phyloP scores from a whole-genome alignment of 2,888 invertebrate species.

The Andrena minutula region DNA sequence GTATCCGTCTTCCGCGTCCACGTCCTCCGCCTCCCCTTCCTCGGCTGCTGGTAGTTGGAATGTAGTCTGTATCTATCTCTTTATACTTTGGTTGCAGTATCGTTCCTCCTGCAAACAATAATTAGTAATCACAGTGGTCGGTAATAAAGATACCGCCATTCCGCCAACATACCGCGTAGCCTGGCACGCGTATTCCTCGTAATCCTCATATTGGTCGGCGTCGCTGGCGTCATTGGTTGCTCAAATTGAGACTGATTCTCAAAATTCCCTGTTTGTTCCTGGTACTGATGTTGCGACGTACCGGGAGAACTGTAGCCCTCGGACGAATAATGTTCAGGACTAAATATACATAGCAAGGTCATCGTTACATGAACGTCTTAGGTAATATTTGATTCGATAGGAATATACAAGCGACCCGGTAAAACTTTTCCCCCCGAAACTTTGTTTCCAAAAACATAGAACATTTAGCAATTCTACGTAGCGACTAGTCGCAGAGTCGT shows the following conservation, averaged over 20 bases:
- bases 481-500: too few species aligned
- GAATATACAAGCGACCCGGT: conserved; percentile 7
- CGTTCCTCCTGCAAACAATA: conserved; percentile 73
- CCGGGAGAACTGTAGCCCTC: conserved; percentile 82
- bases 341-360: conserved; percentile 47
- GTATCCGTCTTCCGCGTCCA: conserved; percentile 82
- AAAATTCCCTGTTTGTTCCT: conserved; percentile 77
- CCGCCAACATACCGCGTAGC: conserved; percentile 78
- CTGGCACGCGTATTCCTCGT: conserved; percentile 84
- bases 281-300: conserved; percentile 80
- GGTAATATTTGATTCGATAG: too few species aligned
- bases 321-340: conserved; percentile 81
- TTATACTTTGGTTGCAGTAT: conserved; percentile 83
- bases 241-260: conserved; percentile 81
- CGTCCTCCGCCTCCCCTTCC: conserved; percentile 84
- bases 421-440: too few species aligned
- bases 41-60: conserved; percentile 72
- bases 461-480: too few species aligned
- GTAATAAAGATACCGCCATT: not conserved
- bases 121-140: not conserved
- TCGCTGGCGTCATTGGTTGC: conserved; percentile 83
- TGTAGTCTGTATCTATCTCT: conserved; percentile 81
- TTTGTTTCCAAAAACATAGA: too few species aligned
- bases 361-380: not conserved
- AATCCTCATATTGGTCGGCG: conserved; percentile 83